A percentile compares a stretch with the other conserved stretches of the same genome.
These are phyloP conservation scores for Listronotus bonariensis DNA, from an alignment of 1,140 invertebrate species.

Conservation along the genomic window DNA sequence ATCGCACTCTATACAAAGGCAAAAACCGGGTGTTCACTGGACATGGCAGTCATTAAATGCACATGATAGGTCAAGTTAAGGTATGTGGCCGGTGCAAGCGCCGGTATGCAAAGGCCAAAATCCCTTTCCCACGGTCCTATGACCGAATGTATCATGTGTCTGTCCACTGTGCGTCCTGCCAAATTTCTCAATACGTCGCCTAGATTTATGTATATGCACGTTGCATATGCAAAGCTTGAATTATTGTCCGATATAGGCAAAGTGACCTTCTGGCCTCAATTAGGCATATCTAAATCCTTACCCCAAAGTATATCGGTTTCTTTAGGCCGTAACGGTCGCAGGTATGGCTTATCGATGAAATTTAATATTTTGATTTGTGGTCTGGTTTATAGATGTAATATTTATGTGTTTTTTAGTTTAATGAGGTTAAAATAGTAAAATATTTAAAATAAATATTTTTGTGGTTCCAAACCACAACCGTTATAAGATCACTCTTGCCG, in stretches of 20 bases:
- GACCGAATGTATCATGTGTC: constrained; percentile 30
- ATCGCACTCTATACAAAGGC: constrained; percentile 11
- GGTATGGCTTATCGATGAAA: constrained; percentile 12
- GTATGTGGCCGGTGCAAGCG: constrained; percentile 22
- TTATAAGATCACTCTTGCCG: no score
- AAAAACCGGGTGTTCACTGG: constrained; percentile 18
- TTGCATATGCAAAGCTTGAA: constrained; percentile 29
- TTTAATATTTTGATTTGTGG: constrained; percentile 20
- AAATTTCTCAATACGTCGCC: constrained; percentile 29
- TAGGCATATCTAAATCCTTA: constrained; percentile 14
- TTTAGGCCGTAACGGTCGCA: constrained; percentile 10
- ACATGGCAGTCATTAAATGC: constrained; percentile 27
- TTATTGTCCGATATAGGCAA: constrained; percentile 17
- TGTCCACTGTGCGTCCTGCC: constrained; percentile 33
- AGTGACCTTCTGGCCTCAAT: constrained; percentile 18
- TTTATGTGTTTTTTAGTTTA: no score
- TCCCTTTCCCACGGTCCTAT: constrained; percentile 32
- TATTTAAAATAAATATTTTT: no score
- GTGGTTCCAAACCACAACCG: no score
- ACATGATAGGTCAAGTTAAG: constrained; percentile 10
- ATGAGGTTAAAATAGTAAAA: no score
- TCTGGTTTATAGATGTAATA: neutral
- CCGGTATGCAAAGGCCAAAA: constrained; percentile 30
- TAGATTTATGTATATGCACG: constrained; percentile 27
- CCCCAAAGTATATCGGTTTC: constrained; percentile 17